Conservation (phyloP, 2,888 invertebrate species). For the Idaea aversata region DNA sequence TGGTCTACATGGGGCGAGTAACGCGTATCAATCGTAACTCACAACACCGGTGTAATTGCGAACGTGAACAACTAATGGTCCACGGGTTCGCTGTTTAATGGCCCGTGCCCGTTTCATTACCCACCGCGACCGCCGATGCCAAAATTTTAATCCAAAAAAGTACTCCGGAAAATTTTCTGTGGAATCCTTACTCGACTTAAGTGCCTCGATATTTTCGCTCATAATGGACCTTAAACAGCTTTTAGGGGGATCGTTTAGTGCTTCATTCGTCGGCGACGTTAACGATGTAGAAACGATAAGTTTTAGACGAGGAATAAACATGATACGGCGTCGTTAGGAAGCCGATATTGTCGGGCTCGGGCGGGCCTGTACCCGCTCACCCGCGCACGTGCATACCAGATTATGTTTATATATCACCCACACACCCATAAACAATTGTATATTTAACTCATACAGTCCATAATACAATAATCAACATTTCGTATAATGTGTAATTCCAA, state of each 20-base stretch:
- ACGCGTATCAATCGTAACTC: constrained; percentile 54
- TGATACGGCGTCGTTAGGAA: constrained; percentile 46
- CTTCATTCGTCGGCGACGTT: constrained; percentile 54
- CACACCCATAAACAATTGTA: too few relatives aligned
- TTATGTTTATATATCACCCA: not conserved
- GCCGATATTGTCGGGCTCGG: constrained; percentile 29
- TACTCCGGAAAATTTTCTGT: constrained; percentile 34
- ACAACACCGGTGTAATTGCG: constrained; percentile 59
- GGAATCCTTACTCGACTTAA: constrained; percentile 42
- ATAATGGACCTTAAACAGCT: constrained; percentile 64
- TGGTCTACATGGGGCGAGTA: constrained; percentile 15
- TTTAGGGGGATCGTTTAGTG: constrained; percentile 55
- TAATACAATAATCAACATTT: not conserved
- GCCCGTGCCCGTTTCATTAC: constrained; percentile 65
- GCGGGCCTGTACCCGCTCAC: constrained; percentile 13
- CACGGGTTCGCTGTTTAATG: constrained; percentile 56
- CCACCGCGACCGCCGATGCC: constrained; percentile 52
- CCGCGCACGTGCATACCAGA: not conserved
- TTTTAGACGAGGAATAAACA: constrained; percentile 56
- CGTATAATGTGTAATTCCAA: not conserved
- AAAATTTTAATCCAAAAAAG: constrained; percentile 66
- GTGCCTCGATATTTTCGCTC: constrained; percentile 52
- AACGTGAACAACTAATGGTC: constrained; percentile 63
- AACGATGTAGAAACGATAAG: constrained; percentile 67
- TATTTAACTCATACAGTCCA: too few relatives aligned